phyloP scores from a whole-genome alignment of 2,797 vertebrate genomes.

The Urosaurus nigricauda region DNA sequence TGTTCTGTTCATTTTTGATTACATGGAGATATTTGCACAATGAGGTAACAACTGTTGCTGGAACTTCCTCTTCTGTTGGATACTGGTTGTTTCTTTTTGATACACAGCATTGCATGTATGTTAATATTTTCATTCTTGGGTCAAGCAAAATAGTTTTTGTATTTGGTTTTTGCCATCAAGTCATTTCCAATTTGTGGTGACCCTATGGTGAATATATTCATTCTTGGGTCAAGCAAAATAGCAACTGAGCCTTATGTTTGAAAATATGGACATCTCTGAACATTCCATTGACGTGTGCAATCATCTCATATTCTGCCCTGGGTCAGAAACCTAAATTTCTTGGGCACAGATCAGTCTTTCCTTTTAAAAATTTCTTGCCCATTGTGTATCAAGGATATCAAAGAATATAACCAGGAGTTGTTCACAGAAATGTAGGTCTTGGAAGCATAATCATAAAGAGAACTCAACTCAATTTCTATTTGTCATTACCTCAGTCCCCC shows the following conservation, averaged over 20 bases:
- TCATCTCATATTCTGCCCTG: not conserved
- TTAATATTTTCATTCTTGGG: not conserved
- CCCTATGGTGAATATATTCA: not conserved
- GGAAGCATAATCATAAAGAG: not conserved
- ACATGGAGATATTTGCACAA: not conserved
- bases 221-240: not conserved
- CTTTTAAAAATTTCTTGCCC: not conserved
- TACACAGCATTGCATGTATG: not conserved
- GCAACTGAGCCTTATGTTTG: not conserved
- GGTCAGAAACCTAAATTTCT: not conserved
- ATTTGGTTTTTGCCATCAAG: too few species aligned
- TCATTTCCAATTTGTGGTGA: too few species aligned
- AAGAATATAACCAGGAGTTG: not conserved
- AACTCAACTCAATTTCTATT: not conserved
- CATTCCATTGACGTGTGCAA: not conserved
- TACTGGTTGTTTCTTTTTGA: not conserved
- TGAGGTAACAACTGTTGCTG: not conserved
- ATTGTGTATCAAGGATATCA: not conserved
- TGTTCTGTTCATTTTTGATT: not conserved
- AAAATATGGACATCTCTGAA: not conserved
- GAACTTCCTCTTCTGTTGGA: not conserved
- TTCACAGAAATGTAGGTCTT: too few species aligned
- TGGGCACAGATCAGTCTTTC: not conserved
- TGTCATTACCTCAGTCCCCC: not conserved
- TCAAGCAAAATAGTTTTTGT: not conserved